Base-by-base conservation (phyloP, 2,888 invertebrate genomes). In the Scaptomyza polygonia region DNA sequence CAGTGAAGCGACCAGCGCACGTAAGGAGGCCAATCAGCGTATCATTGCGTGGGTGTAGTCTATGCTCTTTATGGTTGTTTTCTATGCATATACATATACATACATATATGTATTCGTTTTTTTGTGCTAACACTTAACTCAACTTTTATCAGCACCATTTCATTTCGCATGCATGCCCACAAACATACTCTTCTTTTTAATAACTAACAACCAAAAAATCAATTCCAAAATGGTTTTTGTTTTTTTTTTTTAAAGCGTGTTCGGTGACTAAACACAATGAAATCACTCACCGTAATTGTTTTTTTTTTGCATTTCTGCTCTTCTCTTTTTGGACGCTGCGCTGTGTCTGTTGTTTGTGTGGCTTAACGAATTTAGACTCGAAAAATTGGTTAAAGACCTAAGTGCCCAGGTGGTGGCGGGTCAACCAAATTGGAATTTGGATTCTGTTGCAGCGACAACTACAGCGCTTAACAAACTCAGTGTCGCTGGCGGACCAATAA, bases 11-110 rank as follows among this genome's bases (percentile, higher is more conserved):
- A 81, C 90, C 56, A 90, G 90, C 58, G 90, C 90, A 71, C 90
- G 90, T 77, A 91, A 91, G 79, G 88, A 91, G 77, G 91, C 91
- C 54, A 92, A 92, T 81, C 89, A 89, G 80, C 90, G 91, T 87
- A 91, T 92, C 79, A 91, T 91, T 84, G 91, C 91, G 92, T 92
- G 91, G 91, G 91, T 91, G 89, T 91, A 90, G 90, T 87, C 82
- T 80, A 79, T 79, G 74, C 75, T 80, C 80, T 83, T 68, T 70
- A 70, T 72, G 66, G 58, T 59, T 73, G 39, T 66, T 43, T 61
- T 54, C 25, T 32, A 40, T 30, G 45, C 25, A 27, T 55, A n/a
- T 21, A 25, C 42, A 7, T 39, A 30, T 53, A 25, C 42, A 7
- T 42, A 30, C 51, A n/a, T 32, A 32, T 52, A 40, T 42, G 12